phyloP scores from a whole-genome alignment of 2,888 invertebrate genomes.

The Pimpla rufipes region DNA sequence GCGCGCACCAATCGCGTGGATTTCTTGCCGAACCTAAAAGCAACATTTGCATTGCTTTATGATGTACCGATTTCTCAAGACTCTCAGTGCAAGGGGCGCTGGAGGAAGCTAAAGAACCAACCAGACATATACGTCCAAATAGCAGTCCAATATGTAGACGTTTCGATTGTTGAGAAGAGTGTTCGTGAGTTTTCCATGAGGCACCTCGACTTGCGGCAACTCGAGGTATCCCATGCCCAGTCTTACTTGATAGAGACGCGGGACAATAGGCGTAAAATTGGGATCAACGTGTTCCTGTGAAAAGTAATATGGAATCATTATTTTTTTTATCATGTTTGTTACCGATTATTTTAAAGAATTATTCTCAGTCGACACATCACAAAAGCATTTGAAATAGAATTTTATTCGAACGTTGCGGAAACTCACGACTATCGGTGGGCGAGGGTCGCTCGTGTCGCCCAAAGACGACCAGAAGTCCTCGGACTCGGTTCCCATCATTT shows the following conservation, averaged over 20 bases:
- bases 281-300: slow-evolving; percentile 90
- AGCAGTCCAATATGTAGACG: slow-evolving; percentile 98
- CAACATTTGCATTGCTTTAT: neutral
- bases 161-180: slow-evolving; percentile 94
- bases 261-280: slow-evolving; percentile 88
- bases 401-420: too few relatives aligned
- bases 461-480: slow-evolving; percentile 94
- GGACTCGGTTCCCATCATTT: slow-evolving; percentile 93
- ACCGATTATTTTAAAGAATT: too few relatives aligned
- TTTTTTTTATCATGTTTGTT: too few relatives aligned
- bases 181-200: slow-evolving; percentile 91
- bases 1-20: slow-evolving; percentile 97
- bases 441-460: slow-evolving; percentile 86
- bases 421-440: slow-evolving; percentile 85
- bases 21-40: slow-evolving; percentile 96
- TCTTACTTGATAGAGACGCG: slow-evolving; percentile 96
- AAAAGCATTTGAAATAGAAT: too few relatives aligned
- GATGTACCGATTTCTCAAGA: neutral
- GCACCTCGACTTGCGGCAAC: slow-evolving; percentile 95
- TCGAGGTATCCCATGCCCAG: slow-evolving; percentile 99
- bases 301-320: neutral
- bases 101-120: slow-evolving; percentile 82
- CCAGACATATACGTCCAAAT: slow-evolving; percentile 98
- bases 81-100: neutral
- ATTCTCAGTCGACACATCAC: too few relatives aligned